Conservation (phyloP, 2,113 vertebrate genomes). For the Callopanchax toddi region DNA sequence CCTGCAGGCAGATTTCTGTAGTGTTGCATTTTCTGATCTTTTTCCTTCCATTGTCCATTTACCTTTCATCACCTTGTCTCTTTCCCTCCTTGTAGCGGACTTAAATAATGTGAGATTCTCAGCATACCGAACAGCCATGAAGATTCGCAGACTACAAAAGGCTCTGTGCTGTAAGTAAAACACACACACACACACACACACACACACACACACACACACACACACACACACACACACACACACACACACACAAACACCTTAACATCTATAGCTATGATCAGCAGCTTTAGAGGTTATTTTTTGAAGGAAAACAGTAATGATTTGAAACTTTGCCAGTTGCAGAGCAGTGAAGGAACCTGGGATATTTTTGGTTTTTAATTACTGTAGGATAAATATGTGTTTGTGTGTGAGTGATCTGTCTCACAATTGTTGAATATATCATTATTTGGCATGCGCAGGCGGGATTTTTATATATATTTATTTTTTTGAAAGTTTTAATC, state of each 20-base stretch:
- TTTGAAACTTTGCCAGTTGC: conserved; percentile 56
- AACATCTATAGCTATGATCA: too few relatives aligned
- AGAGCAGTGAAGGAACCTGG: conserved; percentile 19
- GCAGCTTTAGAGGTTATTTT: too few relatives aligned
- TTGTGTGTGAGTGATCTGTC: conserved; percentile 7
- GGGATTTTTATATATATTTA: conserved; percentile 8
- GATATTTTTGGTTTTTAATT: conserved; percentile 47
- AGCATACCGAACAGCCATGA: conserved; percentile 97
- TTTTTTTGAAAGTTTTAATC: neutral
- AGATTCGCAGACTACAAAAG: conserved; percentile 96
- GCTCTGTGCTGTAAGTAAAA: conserved; percentile 91
- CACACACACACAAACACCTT: too few relatives aligned
- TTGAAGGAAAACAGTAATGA: too few relatives aligned
- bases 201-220: conserved; percentile 1
- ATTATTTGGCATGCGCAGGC: conserved; percentile 45
- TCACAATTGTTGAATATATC: conserved; percentile 44
- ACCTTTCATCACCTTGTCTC: conserved; percentile 21
- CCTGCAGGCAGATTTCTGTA: conserved; percentile 30
- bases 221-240: too few relatives aligned
- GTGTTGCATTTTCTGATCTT: conserved; percentile 36
- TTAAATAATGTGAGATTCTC: conserved; percentile 98
- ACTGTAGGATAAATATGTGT: conserved; percentile 7
- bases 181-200: conserved; percentile 6
- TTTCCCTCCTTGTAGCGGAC: conserved; percentile 81
- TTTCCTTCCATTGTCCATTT: conserved; percentile 17